These are phyloP conservation scores for Sceloporus undulatus DNA, from an alignment of 2,113 vertebrate genomes.

Conservation along the genomic window DNA sequence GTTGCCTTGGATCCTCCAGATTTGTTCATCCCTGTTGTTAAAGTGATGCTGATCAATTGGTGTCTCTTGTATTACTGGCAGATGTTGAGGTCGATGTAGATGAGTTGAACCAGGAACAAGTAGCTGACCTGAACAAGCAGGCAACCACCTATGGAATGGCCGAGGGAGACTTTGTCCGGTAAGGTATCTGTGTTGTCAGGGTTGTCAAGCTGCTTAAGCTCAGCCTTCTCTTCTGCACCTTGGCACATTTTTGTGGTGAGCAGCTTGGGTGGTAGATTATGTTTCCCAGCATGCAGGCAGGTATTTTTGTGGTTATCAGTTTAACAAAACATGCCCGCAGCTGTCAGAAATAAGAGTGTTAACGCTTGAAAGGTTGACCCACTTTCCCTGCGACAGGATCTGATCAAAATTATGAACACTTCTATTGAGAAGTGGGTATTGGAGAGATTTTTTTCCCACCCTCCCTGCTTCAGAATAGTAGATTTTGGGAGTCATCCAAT, in stretches of 20 bases:
- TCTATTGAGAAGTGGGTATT: no score
- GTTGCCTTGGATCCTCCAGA: no score
- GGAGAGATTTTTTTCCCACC: no score
- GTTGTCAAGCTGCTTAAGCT: fast-evolving
- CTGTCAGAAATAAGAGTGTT: background rate
- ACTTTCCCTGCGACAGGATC: no score
- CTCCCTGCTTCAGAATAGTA: no score
- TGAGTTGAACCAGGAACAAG: slow-evolving; percentile 92
- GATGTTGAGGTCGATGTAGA: slow-evolving; percentile 97
- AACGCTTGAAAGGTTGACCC: background rate
- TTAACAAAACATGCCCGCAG: background rate
- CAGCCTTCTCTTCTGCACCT: background rate
- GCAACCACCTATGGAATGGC: slow-evolving; percentile 95
- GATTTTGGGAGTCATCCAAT: no score
- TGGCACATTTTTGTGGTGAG: background rate
- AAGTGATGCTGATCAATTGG: no score
- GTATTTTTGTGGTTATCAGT: no score
- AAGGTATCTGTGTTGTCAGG: background rate
- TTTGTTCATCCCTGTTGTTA: no score
- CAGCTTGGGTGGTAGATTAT: no score
- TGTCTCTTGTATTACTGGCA: slow-evolving; percentile 64
- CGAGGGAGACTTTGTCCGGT: slow-evolving; percentile 96
- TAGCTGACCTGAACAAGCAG: slow-evolving; percentile 92
- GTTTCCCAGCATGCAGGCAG: background rate
- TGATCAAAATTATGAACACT: no score